These are phyloP conservation scores for Enteromius mattozi DNA, from an alignment of 2,797 vertebrate genomes.

Conservation along the genomic window DNA sequence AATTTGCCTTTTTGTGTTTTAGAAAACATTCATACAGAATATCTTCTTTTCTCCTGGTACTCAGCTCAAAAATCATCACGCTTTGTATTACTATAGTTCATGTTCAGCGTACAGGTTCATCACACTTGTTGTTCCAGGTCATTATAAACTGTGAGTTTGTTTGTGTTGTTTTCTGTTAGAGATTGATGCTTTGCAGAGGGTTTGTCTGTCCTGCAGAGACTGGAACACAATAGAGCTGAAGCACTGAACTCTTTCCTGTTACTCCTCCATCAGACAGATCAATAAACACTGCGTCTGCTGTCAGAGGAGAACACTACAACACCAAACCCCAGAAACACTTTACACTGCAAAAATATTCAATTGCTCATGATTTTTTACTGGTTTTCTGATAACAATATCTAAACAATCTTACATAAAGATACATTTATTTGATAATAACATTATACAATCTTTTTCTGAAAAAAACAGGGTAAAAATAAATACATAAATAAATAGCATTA, in stretches of 20 bases:
- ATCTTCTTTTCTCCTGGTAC: not conserved
- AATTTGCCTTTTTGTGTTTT: not conserved
- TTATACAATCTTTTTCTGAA: not conserved
- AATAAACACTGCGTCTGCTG: constrained; percentile 50
- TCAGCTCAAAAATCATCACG: not conserved
- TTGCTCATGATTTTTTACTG: not conserved
- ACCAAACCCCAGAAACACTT: not conserved
- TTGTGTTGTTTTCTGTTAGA: constrained; percentile 31
- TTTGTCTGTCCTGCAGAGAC: not conserved
- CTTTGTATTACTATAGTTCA: not conserved
- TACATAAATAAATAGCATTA: not conserved
- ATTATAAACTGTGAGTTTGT: constrained; percentile 9
- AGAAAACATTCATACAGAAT: not conserved
- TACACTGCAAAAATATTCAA: not conserved
- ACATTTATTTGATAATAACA: not conserved
- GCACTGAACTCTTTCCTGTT: constrained; percentile 53
- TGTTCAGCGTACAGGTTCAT: not conserved
- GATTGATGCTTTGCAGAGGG: constrained; percentile 11
- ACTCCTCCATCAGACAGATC: constrained; percentile 52
- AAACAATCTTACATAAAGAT: not conserved
- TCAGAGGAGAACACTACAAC: constrained; percentile 18
- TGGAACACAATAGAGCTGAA: not conserved
- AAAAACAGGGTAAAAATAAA: not conserved
- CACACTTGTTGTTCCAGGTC: not conserved
- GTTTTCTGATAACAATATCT: not conserved